A percentile compares a stretch with the other conserved stretches of the same genome.
Conservation (phyloP, 2,888 invertebrate genomes). For the Encarsia formosa region DNA sequence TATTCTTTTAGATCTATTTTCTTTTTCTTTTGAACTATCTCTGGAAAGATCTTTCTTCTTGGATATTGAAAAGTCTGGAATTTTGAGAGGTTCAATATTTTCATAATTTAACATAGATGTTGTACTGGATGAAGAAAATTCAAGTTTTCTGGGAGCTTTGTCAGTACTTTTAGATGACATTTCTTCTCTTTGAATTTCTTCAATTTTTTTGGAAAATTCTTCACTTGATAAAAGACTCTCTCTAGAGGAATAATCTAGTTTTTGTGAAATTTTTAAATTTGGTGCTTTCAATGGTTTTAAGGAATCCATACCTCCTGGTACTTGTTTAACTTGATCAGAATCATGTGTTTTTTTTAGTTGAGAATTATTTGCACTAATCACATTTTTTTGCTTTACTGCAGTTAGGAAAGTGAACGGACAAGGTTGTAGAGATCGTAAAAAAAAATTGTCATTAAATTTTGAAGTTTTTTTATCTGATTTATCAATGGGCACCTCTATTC, state of each 20-base stretch:
- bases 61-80: slow-evolving; percentile 41
- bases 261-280: slow-evolving; percentile 47
- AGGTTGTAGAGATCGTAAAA: slow-evolving; percentile 46
- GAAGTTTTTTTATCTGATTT: slow-evolving; percentile 16
- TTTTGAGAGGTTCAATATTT: slow-evolving; percentile 42
- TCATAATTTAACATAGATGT: slow-evolving; percentile 42
- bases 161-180: slow-evolving; percentile 38
- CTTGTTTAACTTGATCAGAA: slow-evolving; percentile 22
- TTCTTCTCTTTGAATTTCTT: slow-evolving; percentile 33
- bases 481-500: slow-evolving; percentile 5
- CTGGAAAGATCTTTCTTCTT: slow-evolving; percentile 45
- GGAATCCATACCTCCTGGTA: slow-evolving; percentile 38
- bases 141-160: slow-evolving; percentile 43
- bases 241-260: slow-evolving; percentile 41
- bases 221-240: slow-evolving; percentile 41
- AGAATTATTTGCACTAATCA: slow-evolving; percentile 35
- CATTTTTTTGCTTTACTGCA: slow-evolving; percentile 58
- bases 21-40: slow-evolving; percentile 45
- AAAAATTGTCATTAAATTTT: slow-evolving; percentile 23
- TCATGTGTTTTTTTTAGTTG: slow-evolving; percentile 33
- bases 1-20: slow-evolving; percentile 44
- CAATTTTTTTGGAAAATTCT: slow-evolving; percentile 34
- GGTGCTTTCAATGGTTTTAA: slow-evolving; percentile 46
- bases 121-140: slow-evolving; percentile 42
- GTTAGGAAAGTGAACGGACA: slow-evolving; percentile 62